Base-by-base conservation (phyloP, 2,113 vertebrate genomes). In the Podilymbus podiceps region DNA sequence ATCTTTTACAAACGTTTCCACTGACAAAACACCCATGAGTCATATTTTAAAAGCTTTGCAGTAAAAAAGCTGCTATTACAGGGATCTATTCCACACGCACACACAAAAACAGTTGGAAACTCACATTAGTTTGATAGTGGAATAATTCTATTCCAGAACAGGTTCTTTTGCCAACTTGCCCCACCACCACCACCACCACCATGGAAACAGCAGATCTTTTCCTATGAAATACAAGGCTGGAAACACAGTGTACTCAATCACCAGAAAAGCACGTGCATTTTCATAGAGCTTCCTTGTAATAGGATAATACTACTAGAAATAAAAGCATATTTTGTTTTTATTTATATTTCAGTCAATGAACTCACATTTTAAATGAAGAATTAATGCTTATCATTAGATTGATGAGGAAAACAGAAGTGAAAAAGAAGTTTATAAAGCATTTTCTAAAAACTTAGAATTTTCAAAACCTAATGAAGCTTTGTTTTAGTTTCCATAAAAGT, bases 1-100 rank as follows among this genome's bases (percentile, higher is more conserved):
- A 77, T 74, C 18, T 95, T 96, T 86, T 89, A 90, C 22, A 89
- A 58, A 96, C 1, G 6, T 90, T 96, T 95, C 59, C 47, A 93
- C 55, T 95, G 59, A 83, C 42, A 5, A 95, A 97, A 85, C 64
- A 66, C 59, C 25, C 72, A 67, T 60, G 94, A 89, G 76, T 93
- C 83, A 50, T 52, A 82, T 88, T 88, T 95, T 91, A 60, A 88
- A 93, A 95, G 55, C 47, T 88, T 95, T 95, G 53, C 69, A 93
- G 94, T 95, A 93, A 97, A 97, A 96, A 89, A 95, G n/a, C 33
- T 93, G 62, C 62, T 95, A 31, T 71, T 82, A 66, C 38, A 91
- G 90, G 76, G 83, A 91, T 60, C 11, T 66, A 35, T 93, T 91
- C 79, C 75, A 94, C 86, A 96, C 1, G 25, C 75, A 92, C 53